Conservation (phyloP, 2,113 vertebrate genomes). For the Petromus typicus region DNA sequence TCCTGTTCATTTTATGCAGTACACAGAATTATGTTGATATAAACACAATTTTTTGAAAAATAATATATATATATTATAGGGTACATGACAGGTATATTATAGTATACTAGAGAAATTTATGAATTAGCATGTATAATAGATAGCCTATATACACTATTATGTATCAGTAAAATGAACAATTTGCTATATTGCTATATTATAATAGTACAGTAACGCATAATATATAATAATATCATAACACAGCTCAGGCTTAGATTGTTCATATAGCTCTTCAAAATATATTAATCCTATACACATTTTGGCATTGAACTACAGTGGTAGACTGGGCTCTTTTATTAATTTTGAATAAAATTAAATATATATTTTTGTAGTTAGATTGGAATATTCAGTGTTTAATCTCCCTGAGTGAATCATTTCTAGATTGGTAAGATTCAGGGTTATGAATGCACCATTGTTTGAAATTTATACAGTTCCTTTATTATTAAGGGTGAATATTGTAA, state of each 20-base stretch:
- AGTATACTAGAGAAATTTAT: no score
- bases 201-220: no score
- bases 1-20: not conserved
- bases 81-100: not conserved
- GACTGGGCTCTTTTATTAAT: not conserved
- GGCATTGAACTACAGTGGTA: not conserved
- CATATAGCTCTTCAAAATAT: not conserved
- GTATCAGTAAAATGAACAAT: no score
- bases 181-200: no score
- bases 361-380: not conserved
- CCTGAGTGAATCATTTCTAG: not conserved
- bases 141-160: no score
- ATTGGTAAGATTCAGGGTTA: slow-evolving; percentile 1
- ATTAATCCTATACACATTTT: not conserved
- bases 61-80: not conserved
- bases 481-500: not conserved
- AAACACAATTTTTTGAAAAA: not conserved
- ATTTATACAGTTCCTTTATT: slow-evolving; percentile 55
- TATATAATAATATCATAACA: not conserved
- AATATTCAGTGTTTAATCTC: slow-evolving; percentile 3
- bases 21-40: not conserved
- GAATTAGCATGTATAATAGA: no score
- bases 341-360: not conserved
- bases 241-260: not conserved
- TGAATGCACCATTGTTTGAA: not conserved